A percentile compares a stretch with the other conserved stretches of the same genome.
These are phyloP conservation scores for Hydrochoerus hydrochaeris DNA, from an alignment of 2,113 vertebrate species.

Conservation along the genomic window DNA sequence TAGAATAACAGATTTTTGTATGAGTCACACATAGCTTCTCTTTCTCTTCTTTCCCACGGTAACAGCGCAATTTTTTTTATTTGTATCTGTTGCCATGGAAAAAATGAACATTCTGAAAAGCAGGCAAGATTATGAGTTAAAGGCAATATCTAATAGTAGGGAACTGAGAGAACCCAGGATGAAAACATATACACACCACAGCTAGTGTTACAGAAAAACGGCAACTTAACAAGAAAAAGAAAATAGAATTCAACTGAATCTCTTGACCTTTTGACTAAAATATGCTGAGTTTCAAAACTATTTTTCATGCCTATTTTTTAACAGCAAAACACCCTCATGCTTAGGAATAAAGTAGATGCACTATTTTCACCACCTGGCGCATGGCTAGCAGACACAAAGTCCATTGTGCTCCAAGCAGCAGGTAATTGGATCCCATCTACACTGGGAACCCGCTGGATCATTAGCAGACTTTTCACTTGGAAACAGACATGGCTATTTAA, in stretches of 20 bases:
- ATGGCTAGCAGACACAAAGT: conserved; percentile 35
- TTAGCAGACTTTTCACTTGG: conserved; percentile 58
- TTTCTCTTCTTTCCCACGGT: conserved; percentile 39
- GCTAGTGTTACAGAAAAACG: conserved; percentile 39
- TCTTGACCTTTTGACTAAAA: conserved; percentile 53
- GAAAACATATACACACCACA: background rate
- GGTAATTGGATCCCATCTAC: conserved; percentile 52
- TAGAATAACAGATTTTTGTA: conserved; percentile 55
- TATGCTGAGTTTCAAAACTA: conserved; percentile 4
- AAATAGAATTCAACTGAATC: conserved; percentile 5
- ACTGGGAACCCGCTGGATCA: conserved; percentile 16
- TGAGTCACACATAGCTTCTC: conserved; percentile 54
- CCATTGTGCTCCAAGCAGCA: background rate
- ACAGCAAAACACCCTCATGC: conserved; percentile 42
- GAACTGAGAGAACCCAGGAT: conserved; percentile 15
- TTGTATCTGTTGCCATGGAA: conserved; percentile 63
- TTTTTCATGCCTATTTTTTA: background rate
- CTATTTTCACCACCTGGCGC: conserved; percentile 23
- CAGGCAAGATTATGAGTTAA: conserved; percentile 55
- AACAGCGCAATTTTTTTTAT: conserved; percentile 47
- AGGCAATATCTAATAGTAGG: conserved; percentile 37
- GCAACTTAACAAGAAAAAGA: background rate
- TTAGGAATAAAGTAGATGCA: conserved; percentile 16
- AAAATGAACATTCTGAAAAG: conserved; percentile 67
- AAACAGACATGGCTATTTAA: conserved; percentile 41